Evolutionary conservation across 2,113 vertebrate genomes (phyloP), one percentile per base, ranked within the genome.

Genomic region (Tupaia tana): DNA sequence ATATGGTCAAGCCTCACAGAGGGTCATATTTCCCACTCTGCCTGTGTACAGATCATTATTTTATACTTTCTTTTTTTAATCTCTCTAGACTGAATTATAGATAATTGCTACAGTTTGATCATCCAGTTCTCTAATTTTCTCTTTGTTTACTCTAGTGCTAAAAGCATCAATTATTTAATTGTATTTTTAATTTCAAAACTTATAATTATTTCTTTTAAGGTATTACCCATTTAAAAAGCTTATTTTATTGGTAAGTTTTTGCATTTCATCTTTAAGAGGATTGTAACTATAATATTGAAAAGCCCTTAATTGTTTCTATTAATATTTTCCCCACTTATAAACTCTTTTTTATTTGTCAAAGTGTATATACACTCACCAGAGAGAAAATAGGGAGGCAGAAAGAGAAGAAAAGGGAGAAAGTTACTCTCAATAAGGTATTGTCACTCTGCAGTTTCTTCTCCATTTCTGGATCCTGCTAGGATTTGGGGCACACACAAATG

Each of bases 81-180:
- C 52, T 77, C 9, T 78, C 66, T 86, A 7, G 34, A 66, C 20
- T 95, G 61, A 90, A 81, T 95, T 58, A 7, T 95, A 10, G 52
- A 59, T 82, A 70, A 77, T 85, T 95, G 16, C 16, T 95, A 87
- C 6, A 82, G 6, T 75, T 92, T 90, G 95, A 63, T 80, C 63
- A 61, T 80, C 56, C 31, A 79, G 9, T 86, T 96, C 77, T 94
- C 22, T 92, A 83, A 84, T 85, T 84, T 94, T 96, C 19, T 95
- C 54, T 95, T 89, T 90, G 13, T 92, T 27, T 96, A 25, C 31
- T 66, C 15, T 96, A 43, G 25, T 86, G 64, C 25, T 69, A 66
- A 85, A 59, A 6, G 79, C 4, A 29, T 79, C 74, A 94, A 61
- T 54, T 86, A 43, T 67, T 11, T 25, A 67, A 67, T 25, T 67